A percentile compares a stretch with the other conserved stretches of the same genome.
These are phyloP conservation scores for Mustela erminea DNA, from an alignment of 2,797 vertebrate species.

Conservation along the genomic window DNA sequence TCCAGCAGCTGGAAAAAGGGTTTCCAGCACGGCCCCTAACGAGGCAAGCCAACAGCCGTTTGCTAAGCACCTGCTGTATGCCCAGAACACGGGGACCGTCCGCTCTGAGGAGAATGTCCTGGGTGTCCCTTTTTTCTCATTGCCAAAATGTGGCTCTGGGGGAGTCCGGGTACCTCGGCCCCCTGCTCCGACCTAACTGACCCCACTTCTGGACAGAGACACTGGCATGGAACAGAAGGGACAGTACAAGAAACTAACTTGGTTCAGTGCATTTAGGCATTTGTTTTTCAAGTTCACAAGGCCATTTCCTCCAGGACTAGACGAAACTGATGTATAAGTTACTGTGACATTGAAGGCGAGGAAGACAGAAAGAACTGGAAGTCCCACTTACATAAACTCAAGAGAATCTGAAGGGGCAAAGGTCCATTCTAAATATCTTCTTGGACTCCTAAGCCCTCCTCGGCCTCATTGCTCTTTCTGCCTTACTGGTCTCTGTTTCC, in stretches of 20 bases:
- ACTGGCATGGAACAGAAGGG: constrained; percentile 66
- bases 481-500: constrained; percentile 38
- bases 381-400: constrained; percentile 56
- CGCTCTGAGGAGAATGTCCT: not conserved
- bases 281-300: constrained; percentile 69
- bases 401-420: not conserved
- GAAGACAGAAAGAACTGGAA: constrained; percentile 43
- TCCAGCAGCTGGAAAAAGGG: not conserved
- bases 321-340: constrained; percentile 9
- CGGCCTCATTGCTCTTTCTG: constrained; percentile 40
- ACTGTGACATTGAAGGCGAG: constrained; percentile 24
- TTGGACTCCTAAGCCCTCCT: constrained; percentile 8
- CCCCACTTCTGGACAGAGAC: constrained; percentile 47
- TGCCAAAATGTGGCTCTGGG: not conserved
- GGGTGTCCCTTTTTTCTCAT: not conserved
- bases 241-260: constrained; percentile 67
- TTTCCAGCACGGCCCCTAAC: not conserved
- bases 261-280: constrained; percentile 76
- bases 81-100: not conserved
- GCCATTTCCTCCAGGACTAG: constrained; percentile 57
- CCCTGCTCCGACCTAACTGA: not conserved
- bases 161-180: not conserved
- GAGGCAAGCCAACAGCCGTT: not conserved
- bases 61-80: not conserved
- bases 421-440: constrained; percentile 57